A percentile compares a stretch with the other conserved stretches of the same genome.
Evolutionary conservation across 2,113 vertebrate genomes (phyloP).

Genomic region (Jacana jacana): DNA sequence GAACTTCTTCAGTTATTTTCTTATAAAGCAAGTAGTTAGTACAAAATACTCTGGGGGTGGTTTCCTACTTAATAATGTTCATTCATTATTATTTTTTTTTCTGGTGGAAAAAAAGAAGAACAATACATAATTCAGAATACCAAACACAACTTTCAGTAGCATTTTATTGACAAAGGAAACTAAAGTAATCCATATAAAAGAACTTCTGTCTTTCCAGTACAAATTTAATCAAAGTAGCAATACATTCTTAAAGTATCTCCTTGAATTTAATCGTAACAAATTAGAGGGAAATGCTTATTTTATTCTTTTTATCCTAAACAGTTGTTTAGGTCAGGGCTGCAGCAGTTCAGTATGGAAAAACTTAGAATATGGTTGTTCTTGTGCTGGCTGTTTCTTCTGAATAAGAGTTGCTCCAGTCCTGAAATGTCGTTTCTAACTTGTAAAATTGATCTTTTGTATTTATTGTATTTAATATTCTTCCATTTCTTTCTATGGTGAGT

Average conservation of each 20-base stretch:
- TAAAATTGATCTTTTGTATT: neutral
- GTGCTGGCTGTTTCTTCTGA: neutral
- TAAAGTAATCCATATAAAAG: neutral
- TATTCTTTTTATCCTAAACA: neutral
- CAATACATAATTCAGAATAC: neutral
- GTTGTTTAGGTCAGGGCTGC: neutral
- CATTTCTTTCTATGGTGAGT: neutral
- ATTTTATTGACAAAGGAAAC: neutral
- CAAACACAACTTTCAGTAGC: neutral
- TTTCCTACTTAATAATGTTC: neutral
- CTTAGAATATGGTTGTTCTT: neutral
- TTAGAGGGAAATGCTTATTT: neutral
- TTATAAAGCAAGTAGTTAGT: neutral
- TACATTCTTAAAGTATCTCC: neutral
- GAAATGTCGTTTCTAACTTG: neutral
- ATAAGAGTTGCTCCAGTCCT: neutral
- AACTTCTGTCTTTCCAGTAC: neutral
- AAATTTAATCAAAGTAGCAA: neutral
- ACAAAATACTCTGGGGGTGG: neutral
- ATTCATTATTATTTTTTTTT: neutral
- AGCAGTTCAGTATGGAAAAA: neutral
- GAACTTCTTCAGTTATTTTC: conserved; percentile 3
- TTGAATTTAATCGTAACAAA: neutral
- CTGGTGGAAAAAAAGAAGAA: neutral
- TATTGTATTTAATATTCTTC: neutral